phyloP scores from a whole-genome alignment of 1,140 invertebrate genomes.

The Anastrepha ludens region DNA sequence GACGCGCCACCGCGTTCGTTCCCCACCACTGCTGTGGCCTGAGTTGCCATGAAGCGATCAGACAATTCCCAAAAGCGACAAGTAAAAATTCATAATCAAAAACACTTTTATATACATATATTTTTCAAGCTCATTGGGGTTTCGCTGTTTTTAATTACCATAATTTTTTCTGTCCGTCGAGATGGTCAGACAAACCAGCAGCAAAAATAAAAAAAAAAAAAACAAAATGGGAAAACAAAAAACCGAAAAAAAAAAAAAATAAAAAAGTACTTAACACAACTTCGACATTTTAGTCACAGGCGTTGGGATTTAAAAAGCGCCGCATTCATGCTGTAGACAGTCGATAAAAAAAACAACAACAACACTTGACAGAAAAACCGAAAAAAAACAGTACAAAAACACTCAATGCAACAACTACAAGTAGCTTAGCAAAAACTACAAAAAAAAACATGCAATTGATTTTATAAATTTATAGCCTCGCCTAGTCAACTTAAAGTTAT shows the following conservation, averaged over 20 bases:
- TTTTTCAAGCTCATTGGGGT: conserved; percentile 16
- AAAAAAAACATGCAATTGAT: background rate
- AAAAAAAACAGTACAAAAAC: too few relatives aligned
- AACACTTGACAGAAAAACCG: background rate
- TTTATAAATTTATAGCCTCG: conserved; percentile 19
- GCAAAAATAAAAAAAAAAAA: background rate
- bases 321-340: background rate
- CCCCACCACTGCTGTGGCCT: background rate
- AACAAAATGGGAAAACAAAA: background rate
- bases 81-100: conserved; percentile 23
- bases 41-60: background rate
- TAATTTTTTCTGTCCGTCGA: conserved; percentile 17
- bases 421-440: background rate
- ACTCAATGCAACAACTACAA: background rate
- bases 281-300: background rate
- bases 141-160: conserved; percentile 46
- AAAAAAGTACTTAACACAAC: background rate
- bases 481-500: background rate
- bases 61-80: background rate
- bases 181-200: background rate
- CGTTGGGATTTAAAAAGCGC: conserved; percentile 3
- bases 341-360: background rate
- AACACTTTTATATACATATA: conserved; percentile 28
- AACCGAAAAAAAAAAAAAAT: background rate
- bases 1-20: background rate